Evolutionary conservation across 2,797 vertebrate species (phyloP).

Genomic region (Sebastes trivittatus): DNA sequence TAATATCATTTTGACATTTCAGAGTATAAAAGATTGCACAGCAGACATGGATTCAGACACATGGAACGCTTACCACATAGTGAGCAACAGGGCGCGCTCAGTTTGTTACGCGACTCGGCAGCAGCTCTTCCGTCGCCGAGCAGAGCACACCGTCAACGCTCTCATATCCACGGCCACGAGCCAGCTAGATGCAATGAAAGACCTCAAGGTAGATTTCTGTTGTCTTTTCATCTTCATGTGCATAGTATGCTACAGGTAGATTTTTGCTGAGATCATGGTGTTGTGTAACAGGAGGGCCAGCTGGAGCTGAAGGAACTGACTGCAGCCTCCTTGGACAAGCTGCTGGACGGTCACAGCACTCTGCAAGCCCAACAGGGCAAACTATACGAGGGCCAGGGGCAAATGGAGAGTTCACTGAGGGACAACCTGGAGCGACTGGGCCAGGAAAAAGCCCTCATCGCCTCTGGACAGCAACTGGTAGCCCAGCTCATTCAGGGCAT

Average conservation of each 20-base stretch:
- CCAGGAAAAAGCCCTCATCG: slow-evolving; percentile 83
- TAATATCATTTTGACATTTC: not conserved
- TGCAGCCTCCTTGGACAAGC: slow-evolving; percentile 81
- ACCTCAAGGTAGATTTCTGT: slow-evolving; percentile 78
- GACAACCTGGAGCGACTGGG: slow-evolving; percentile 76
- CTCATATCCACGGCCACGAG: slow-evolving; percentile 83
- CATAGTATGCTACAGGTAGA: not conserved
- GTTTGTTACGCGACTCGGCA: slow-evolving; percentile 87
- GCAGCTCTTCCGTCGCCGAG: slow-evolving; percentile 83
- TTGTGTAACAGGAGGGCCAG: slow-evolving; percentile 80
- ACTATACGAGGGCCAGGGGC: slow-evolving; percentile 74
- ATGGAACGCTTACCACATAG: slow-evolving; percentile 89
- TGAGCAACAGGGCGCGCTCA: slow-evolving; percentile 86
- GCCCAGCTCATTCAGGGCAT: slow-evolving; percentile 83
- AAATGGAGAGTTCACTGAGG: slow-evolving; percentile 76
- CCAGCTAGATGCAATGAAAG: slow-evolving; percentile 85
- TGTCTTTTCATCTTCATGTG: not conserved
- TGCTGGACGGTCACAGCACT: slow-evolving; percentile 79
- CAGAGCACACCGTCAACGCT: slow-evolving; percentile 85
- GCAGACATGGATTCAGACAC: slow-evolving; percentile 85
- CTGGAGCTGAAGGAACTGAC: slow-evolving; percentile 83
- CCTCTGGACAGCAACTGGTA: slow-evolving; percentile 79
- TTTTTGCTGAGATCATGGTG: not conserved
- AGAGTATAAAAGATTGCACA: slow-evolving; percentile 86
- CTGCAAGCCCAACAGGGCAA: slow-evolving; percentile 79